phyloP scores from a whole-genome alignment of 2,888 invertebrate species.

The Aporophyla nigra region DNA sequence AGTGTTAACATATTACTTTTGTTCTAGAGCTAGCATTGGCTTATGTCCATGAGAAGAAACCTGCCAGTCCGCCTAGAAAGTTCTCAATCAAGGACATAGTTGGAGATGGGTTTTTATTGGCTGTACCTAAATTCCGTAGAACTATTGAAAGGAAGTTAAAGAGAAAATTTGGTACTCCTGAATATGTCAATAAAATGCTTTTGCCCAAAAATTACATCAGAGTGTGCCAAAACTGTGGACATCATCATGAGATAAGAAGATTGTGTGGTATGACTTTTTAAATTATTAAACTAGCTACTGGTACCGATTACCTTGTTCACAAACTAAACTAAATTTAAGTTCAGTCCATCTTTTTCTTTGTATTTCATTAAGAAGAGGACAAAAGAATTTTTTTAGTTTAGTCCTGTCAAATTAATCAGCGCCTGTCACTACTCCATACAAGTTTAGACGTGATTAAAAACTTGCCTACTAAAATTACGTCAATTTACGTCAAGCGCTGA shows the following conservation, averaged over 20 bases:
- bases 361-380: no score
- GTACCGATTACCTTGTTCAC: no score
- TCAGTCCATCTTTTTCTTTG: no score
- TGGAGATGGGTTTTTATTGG: conserved; percentile 95
- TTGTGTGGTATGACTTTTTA: conserved; percentile 93
- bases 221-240: conserved; percentile 95
- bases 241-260: conserved; percentile 94
- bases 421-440: no score
- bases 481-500: no score
- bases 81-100: conserved; percentile 92
- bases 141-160: conserved; percentile 94
- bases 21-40: conserved; percentile 83
- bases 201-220: conserved; percentile 94
- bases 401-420: no score
- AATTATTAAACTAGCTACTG: background rate
- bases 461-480: no score
- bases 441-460: no score
- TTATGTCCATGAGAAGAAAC: conserved; percentile 75
- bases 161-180: conserved; percentile 93
- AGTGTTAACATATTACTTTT: background rate
- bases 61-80: conserved; percentile 68
- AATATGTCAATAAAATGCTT: conserved; percentile 93
- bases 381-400: no score
- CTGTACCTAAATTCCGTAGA: conserved; percentile 95
- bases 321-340: no score